Conservation (phyloP, 2,888 invertebrate genomes). For the Uloborus plumipes region DNA sequence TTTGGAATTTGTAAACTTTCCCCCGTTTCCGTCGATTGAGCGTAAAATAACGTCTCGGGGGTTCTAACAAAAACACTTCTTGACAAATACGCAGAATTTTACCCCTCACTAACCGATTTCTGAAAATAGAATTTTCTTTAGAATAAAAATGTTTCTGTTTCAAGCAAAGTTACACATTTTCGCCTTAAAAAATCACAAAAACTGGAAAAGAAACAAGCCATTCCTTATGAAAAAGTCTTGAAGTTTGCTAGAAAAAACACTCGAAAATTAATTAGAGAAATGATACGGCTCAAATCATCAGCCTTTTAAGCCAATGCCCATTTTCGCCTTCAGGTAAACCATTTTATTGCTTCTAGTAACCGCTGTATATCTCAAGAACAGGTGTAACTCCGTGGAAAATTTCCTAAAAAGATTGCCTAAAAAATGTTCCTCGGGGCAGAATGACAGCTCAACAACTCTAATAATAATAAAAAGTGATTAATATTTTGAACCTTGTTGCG, state of each 20-base stretch:
- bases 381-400: slow-evolving; percentile 46
- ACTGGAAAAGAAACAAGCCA: no score
- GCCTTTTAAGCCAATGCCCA: neutral
- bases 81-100: no score
- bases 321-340: slow-evolving; percentile 13
- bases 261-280: slow-evolving; percentile 54
- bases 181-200: no score
- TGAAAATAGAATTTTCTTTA: no score
- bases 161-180: no score
- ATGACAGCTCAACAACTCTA: slow-evolving; percentile 53
- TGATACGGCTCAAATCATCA: slow-evolving; percentile 17
- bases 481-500: slow-evolving; percentile 54
- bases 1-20: no score
- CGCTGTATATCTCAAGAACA: slow-evolving; percentile 52
- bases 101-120: no score
- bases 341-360: slow-evolving; percentile 27
- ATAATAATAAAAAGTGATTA: slow-evolving; percentile 64
- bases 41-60: no score
- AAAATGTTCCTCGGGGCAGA: slow-evolving; percentile 18
- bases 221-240: no score
- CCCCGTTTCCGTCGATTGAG: no score
- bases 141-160: no score
- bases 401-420: slow-evolving; percentile 12
- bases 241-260: slow-evolving; percentile 19
- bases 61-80: no score